Evolutionary conservation across 37 sponge, comb jelly and placozoan genomes (phyloP), one percentile per base, ranked within the genome.

Genomic region (Tethya wilhelma): DNA sequence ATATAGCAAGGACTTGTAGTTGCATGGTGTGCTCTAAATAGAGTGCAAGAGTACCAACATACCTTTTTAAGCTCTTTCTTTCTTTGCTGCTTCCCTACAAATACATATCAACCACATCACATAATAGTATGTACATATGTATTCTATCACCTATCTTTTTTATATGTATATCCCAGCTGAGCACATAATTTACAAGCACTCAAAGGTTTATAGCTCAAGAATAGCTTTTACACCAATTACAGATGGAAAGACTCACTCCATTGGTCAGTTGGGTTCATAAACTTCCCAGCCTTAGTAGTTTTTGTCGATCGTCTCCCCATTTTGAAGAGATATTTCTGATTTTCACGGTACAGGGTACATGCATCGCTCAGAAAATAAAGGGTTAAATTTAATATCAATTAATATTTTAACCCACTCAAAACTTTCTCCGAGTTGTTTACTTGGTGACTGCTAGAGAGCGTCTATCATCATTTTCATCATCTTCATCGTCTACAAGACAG

Each of bases 191-290:
- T 7, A 11, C 63, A n/a, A 62, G 26, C 26, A n/a, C n/a, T n/a
- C n/a, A n/a, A n/a, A n/a, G n/a, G n/a, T n/a, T n/a, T n/a, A n/a
- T n/a, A n/a, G n/a, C n/a, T n/a, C n/a, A 8, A 67, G 67, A 67
- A 36, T 9, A 49, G 14, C 14, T 9, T 49, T 19, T 14, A 19
- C 53, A 19, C 53, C 53, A 14, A 19, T 49, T 49, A 14, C 53
- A 49, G 53, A 49, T 14, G 14, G 53, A 49, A 19, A n/a, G n/a
- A n/a, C 92, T 87, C 46, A 94, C 97, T 79, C 79, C 90, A 95
- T 80, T 98, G 99, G 69, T 98, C 99, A 26, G 99, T 96, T 33
- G 99, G 99, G 67, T 98, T 98, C 95, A 98, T 98, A 94, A 88
- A 98, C 65, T 90, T 93, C 26, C 99, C 99, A 67, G 96, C 87